These are phyloP conservation scores for Tetragonisca angustula DNA, from an alignment of 2,888 invertebrate species.

Conservation along the genomic window DNA sequence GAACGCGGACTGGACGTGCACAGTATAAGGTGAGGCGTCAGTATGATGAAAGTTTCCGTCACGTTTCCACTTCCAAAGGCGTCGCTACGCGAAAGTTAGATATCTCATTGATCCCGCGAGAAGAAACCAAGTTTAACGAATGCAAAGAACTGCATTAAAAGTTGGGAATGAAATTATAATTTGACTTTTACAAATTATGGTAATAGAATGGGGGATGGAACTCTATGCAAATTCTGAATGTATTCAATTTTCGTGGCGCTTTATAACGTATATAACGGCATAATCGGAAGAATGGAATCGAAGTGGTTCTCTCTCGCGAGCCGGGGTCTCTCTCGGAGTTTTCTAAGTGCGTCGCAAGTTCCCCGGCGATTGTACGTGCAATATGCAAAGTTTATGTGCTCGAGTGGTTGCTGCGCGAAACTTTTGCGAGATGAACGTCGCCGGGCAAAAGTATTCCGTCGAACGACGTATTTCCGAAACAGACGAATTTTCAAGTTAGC, in stretches of 20 bases:
- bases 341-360: conserved; percentile 26
- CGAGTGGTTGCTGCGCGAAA: neutral
- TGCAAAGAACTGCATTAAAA: conserved; percentile 24
- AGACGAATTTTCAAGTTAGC: conserved; percentile 14
- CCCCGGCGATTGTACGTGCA: conserved; percentile 10
- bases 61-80: conserved; percentile 24
- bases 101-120: neutral
- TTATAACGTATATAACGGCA: conserved; percentile 21
- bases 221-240: conserved; percentile 45
- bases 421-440: neutral
- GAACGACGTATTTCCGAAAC: neutral
- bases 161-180: conserved; percentile 28
- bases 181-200: conserved; percentile 31
- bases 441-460: neutral
- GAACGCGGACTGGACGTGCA: neutral
- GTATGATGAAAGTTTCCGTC: conserved; percentile 13
- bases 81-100: conserved; percentile 1
- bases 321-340: conserved; percentile 1
- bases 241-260: conserved; percentile 50
- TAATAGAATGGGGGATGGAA: conserved; percentile 2
- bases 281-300: conserved; percentile 40
- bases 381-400: conserved; percentile 66
- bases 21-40: conserved; percentile 10
- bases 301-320: conserved; percentile 1
- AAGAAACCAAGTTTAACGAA: conserved; percentile 14